These are phyloP conservation scores for Tympanuchus pallidicinctus DNA, from an alignment of 2,113 vertebrate species.

Conservation along the genomic window DNA sequence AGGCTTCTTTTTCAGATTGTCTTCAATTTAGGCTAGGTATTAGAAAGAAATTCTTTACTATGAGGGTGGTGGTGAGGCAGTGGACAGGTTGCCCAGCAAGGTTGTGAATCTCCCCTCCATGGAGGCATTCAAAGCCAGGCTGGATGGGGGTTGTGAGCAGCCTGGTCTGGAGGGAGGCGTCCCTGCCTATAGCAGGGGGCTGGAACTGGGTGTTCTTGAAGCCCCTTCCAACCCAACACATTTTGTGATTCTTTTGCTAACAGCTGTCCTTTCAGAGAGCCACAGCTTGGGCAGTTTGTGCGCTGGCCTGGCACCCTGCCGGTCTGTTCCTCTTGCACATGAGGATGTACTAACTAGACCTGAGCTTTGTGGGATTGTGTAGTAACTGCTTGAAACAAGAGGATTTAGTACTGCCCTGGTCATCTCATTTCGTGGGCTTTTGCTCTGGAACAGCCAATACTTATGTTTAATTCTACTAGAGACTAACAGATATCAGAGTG, in stretches of 20 bases:
- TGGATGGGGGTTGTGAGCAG: too few species aligned
- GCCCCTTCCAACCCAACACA: too few species aligned
- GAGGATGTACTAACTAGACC: background rate
- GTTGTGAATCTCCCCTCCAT: too few species aligned
- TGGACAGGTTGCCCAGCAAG: too few species aligned
- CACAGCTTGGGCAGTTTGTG: background rate
- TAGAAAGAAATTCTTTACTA: too few species aligned
- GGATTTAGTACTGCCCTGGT: background rate
- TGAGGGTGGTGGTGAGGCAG: too few species aligned
- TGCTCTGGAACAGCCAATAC: background rate
- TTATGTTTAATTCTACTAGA: background rate
- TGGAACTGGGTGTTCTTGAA: too few species aligned
- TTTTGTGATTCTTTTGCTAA: background rate
- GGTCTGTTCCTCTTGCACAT: rapidly evolving
- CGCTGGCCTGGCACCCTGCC: rapidly evolving
- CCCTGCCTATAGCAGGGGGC: too few species aligned
- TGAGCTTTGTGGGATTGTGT: background rate
- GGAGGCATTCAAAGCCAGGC: too few species aligned
- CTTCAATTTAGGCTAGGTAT: too few species aligned
- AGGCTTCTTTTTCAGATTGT: background rate
- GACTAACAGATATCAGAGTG: background rate
- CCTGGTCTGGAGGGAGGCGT: too few species aligned
- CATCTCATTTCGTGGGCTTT: background rate
- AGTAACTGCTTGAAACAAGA: background rate
- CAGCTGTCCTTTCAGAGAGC: background rate